Conservation (phyloP, 1,140 invertebrate species). For the Phortica variegata region DNA sequence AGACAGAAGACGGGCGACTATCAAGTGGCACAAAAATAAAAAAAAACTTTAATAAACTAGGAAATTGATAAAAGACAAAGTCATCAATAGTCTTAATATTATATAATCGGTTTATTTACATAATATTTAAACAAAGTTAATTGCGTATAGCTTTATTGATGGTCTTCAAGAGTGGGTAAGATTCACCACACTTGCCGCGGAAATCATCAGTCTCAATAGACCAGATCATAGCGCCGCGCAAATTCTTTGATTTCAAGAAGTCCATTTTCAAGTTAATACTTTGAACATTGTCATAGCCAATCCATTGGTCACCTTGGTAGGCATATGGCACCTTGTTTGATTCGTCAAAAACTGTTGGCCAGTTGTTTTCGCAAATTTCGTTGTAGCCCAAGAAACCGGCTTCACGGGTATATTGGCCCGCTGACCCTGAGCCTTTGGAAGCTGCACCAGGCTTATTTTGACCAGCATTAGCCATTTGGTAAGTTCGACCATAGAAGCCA, state of each 20-base stretch:
- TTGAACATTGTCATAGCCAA: slow-evolving; percentile 53
- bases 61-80: no score
- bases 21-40: no score
- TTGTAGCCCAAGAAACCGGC: slow-evolving; percentile 76
- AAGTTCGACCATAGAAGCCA: slow-evolving; percentile 69
- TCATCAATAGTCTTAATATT: no score
- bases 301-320: slow-evolving; percentile 54
- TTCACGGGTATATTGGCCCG: slow-evolving; percentile 70
- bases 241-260: slow-evolving; percentile 55
- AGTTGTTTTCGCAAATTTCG: slow-evolving; percentile 61
- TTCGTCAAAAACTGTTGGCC: slow-evolving; percentile 30
- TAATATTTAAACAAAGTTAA: no score
- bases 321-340: slow-evolving; percentile 39
- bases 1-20: no score
- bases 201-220: slow-evolving; percentile 79
- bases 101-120: no score
- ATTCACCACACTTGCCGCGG: slow-evolving; percentile 63
- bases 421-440: slow-evolving; percentile 60
- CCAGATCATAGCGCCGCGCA: slow-evolving; percentile 80
- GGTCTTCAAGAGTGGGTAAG: slow-evolving; percentile 57
- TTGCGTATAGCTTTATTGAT: slow-evolving; percentile 22
- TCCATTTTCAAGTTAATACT: slow-evolving; percentile 54
- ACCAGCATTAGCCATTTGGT: slow-evolving; percentile 60
- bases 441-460: slow-evolving; percentile 61
- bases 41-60: no score